Base-by-base conservation (phyloP, 2,113 vertebrate species). In the Anser cygnoides region DNA sequence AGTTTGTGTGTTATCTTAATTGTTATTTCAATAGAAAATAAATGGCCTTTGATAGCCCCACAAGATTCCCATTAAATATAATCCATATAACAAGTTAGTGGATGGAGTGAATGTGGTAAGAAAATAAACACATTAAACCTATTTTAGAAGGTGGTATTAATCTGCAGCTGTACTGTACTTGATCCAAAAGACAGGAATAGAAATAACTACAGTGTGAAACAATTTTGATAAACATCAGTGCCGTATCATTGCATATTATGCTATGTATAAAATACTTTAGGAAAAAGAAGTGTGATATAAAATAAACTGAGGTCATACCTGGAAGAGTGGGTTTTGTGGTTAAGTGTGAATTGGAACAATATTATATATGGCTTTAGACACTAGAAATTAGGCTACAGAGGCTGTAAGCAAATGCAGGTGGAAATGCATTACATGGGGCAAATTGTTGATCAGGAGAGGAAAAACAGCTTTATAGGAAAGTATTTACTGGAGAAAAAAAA, bases 11-110 rank as follows among this genome's bases (percentile, higher is more conserved):
- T 91, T 97, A 96, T 96, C 94, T 97, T 98, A 97, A 98, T 97
- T 97, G 94, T 95, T 98, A 94, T 97, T 98, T 97, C 90, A 91
- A 89, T 96, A 90, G 95, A 89, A 97, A 97, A 97, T 80, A 96
- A 95, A 97, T 95, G 93, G 78, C 89, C 95, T 93, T 94, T 90
- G 95, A 97, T 95, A 94, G 91, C 74, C 92, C 91, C 85, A 41
- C 82, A 82, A 95, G 94, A 97, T 95, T 95, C 87, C n/a, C 81
- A 74, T 95, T 96, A 91, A 97, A 91, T 70, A 92, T 41, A 97
- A 97, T 70, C 92, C 87, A 95, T 93, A 80, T 41, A 87, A 90
- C 80, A 93, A 77, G 91, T 76, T 65, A 86, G 72, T 79, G 91
- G 93, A 88, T 84, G 58, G 63, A 90, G 68, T 62, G 62, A 94